Conservation (phyloP, 2,113 vertebrate species). For the Ibidorhyncha struthersii region DNA sequence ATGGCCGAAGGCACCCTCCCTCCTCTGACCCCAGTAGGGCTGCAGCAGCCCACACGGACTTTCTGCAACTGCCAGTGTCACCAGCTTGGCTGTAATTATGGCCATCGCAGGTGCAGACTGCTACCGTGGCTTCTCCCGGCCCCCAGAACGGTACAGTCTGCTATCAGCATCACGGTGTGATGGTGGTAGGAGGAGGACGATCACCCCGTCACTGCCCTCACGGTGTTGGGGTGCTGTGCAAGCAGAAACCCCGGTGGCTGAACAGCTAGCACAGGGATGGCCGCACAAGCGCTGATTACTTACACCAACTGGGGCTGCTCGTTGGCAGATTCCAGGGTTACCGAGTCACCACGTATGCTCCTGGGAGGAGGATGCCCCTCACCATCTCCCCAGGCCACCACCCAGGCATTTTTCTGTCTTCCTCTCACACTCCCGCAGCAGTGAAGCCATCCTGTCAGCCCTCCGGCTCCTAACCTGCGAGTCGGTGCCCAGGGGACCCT, state of each 20-base stretch:
- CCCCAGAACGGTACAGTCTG: neutral
- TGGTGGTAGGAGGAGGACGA: neutral
- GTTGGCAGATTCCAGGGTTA: neutral
- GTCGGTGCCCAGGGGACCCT: no score
- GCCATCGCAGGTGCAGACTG: neutral
- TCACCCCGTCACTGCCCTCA: neutral
- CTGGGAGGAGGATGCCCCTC: neutral
- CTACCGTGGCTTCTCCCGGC: neutral
- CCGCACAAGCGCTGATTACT: rapidly evolving
- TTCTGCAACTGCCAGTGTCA: neutral
- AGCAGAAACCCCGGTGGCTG: neutral
- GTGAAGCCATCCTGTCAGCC: neutral
- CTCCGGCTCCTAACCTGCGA: neutral
- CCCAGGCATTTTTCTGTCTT: neutral
- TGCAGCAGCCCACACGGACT: neutral
- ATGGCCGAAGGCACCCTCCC: neutral
- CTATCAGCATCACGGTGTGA: rapidly evolving
- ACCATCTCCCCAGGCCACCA: neutral
- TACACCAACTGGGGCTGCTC: neutral
- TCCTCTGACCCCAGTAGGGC: neutral
- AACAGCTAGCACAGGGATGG: rapidly evolving
- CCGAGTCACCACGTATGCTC: rapidly evolving
- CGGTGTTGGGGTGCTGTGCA: rapidly evolving
- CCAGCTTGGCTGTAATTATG: neutral
- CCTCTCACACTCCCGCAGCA: neutral